These are phyloP conservation scores for Ashinkailepas kermadecensis DNA, from an alignment of 2,888 invertebrate species.

Conservation along the genomic window DNA sequence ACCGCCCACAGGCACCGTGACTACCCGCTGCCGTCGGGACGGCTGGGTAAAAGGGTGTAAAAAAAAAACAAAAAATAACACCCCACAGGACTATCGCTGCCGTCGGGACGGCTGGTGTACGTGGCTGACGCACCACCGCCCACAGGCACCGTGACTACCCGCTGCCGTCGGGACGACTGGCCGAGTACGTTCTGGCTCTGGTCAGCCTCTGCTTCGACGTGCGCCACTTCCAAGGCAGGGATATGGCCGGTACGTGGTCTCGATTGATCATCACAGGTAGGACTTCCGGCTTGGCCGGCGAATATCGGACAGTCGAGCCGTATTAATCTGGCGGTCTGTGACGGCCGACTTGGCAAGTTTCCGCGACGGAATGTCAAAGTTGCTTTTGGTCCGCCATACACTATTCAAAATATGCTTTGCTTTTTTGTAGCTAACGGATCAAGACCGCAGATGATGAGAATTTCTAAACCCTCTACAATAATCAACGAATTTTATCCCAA, in stretches of 20 bases:
- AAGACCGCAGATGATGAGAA: no score
- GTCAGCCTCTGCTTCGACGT: conserved; percentile 32
- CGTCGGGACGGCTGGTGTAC: not conserved
- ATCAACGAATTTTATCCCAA: no score
- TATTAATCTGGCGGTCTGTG: no score
- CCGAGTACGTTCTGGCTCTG: conserved; percentile 32
- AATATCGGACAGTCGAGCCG: no score
- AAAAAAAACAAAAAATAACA: no score
- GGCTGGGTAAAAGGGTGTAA: no score
- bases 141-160: conserved; percentile 31
- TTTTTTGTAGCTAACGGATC: no score
- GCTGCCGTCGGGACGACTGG: conserved; percentile 30
- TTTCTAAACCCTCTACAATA: no score
- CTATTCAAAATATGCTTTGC: no score
- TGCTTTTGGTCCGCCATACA: no score
- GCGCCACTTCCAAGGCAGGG: conserved; percentile 31
- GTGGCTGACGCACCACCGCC: not conserved
- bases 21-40: conserved; percentile 30
- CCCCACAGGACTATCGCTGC: not conserved
- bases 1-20: conserved; percentile 29
- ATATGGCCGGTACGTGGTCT: conserved; percentile 51
- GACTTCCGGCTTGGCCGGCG: not conserved
- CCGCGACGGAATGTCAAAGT: no score
- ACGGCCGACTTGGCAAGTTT: no score
- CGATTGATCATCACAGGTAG: not conserved